Evolutionary conservation across 2,888 invertebrate genomes (phyloP), one percentile per base, ranked within the genome.

Genomic region (Parelbella ahira): DNA sequence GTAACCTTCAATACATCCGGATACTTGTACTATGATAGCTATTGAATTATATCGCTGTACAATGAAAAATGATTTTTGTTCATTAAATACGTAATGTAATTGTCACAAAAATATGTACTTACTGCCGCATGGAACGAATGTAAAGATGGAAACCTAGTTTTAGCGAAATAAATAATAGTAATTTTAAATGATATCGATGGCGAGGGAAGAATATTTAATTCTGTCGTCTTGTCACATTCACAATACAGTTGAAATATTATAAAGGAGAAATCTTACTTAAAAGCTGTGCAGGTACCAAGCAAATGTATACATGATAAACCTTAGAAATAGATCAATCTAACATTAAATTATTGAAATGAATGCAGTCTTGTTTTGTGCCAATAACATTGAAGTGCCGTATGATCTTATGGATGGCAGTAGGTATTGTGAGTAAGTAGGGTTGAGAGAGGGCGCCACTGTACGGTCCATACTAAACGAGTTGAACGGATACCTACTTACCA

Each of bases 301-400:
- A 33, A 33, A 21, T 33, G 15, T 21, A 34, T 13, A 24, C 6
- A 4, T 29, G 13, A 29, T 15, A 36, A 18, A 10, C 4, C 2
- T 25, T 29, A 23, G 4, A 29, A 37, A 29, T 23, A 29, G 15
- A 8, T 23, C 13, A 7, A 6, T 5, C 18, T 36, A 8, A 37
- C 24, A n/a, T 23, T 23, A 24, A 18, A 25, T 11, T 8, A 2
- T 13, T 34, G 8, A 34, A 33, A 10, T 7, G 12, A 38, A 15
- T 11, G 29, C 38, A 30, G 38, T 29, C 29, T 30, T 65, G 62
- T 58, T 62, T 55, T 59, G 64, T 64, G 64, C 65, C 63, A 65
- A 65, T 57, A 44, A 42, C 23, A 23, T 15, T 28, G 21, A 29
- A 18, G 25, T 27, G 37, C 19, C 37, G 23, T 15, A 21, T 9